These are phyloP conservation scores for Heliconius ethilla DNA, from an alignment of 2,888 invertebrate species.

Conservation along the genomic window DNA sequence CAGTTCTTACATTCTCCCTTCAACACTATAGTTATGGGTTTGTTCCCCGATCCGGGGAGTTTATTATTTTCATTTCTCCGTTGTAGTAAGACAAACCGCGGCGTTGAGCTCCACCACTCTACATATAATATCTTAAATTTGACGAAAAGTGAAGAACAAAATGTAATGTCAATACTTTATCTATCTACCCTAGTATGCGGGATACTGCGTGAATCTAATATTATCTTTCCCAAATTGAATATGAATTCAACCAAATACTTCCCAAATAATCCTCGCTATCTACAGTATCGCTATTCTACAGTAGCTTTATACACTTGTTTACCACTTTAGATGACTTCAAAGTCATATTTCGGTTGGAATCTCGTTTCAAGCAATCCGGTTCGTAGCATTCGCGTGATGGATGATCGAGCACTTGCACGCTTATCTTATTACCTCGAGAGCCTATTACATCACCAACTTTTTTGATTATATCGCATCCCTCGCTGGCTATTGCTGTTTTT, in stretches of 20 bases:
- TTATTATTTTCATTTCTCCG: no score
- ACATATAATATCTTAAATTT: no score
- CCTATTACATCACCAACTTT: constrained; percentile 46
- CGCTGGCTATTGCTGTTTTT: constrained; percentile 52
- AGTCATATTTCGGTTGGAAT: constrained; percentile 48
- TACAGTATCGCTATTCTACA: constrained; percentile 9
- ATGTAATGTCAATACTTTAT: no score
- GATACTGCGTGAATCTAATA: no score
- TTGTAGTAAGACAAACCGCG: no score
- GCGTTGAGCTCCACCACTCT: no score
- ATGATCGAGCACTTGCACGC: constrained; percentile 72
- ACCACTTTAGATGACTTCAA: constrained; percentile 60
- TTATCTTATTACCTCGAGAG: constrained; percentile 53
- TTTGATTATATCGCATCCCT: constrained; percentile 36
- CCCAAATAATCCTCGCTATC: not conserved
- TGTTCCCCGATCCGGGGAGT: no score
- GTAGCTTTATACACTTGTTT: constrained; percentile 40
- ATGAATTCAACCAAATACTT: not conserved
- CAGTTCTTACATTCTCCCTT: not conserved
- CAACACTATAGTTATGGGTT: no score
- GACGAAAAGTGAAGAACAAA: no score
- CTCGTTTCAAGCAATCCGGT: constrained; percentile 66
- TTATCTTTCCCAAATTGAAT: not conserved
- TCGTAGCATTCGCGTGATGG: constrained; percentile 76
- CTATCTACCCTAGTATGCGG: no score